A percentile compares a stretch with the other conserved stretches of the same genome.
These are phyloP conservation scores for Montipora foliosa DNA, from an alignment of 64 coral and sea anemone species.

Conservation along the genomic window DNA sequence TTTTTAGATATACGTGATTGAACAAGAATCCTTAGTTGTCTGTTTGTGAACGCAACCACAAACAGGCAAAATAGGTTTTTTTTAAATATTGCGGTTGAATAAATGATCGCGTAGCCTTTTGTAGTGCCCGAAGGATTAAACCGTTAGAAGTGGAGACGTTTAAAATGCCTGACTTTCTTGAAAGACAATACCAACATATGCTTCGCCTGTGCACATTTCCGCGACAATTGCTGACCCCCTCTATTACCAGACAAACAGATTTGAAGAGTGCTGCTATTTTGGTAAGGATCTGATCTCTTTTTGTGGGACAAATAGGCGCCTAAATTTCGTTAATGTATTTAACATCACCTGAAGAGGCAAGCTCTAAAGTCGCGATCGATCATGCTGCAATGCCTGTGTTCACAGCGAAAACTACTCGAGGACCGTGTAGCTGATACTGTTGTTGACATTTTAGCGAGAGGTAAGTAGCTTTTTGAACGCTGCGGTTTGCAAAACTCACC, in stretches of 20 bases:
- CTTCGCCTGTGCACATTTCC: not conserved
- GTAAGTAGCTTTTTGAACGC: not conserved
- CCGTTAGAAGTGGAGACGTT: not conserved
- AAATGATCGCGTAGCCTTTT: not conserved
- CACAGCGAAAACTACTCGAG: too few relatives aligned
- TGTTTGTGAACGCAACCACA: too few relatives aligned
- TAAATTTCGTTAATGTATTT: not conserved
- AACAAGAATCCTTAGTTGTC: too few relatives aligned
- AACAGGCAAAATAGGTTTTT: not conserved
- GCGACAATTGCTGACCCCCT: not conserved
- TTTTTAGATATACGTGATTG: not conserved
- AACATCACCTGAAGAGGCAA: not conserved
- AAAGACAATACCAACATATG: not conserved
- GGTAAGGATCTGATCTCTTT: not conserved
- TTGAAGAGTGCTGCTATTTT: conserved; percentile 4
- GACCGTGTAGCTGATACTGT: not conserved
- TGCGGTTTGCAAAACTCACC: not conserved
- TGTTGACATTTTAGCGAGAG: not conserved
- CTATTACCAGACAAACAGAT: conserved; percentile 40
- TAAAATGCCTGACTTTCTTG: conserved; percentile 9
- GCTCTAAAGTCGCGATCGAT: not conserved
- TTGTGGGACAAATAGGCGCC: conserved; percentile 6
- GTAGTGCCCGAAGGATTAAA: too few relatives aligned
- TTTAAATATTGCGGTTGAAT: too few relatives aligned
- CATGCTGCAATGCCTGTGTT: not conserved